Evolutionary conservation across 2,113 vertebrate species (phyloP), one percentile per base, ranked within the genome.

Genomic region (Scalopus aquaticus): DNA sequence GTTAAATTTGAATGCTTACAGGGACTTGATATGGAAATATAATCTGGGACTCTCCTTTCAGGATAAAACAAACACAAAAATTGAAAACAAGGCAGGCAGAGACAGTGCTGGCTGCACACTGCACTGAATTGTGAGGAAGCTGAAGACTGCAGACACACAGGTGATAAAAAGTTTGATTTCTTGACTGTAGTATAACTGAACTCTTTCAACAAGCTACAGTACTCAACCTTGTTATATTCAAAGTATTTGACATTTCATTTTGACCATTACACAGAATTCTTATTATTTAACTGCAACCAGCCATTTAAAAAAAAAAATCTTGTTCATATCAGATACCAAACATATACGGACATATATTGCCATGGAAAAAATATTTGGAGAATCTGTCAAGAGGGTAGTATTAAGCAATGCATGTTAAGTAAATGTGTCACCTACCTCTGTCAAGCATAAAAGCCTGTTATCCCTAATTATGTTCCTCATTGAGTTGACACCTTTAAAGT

Each of bases 1-100:
- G 90, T 73, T 96, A 88, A 96, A 96, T 73, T 95, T 94, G 96
- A 97, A 98, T 94, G 60, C 91, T 97, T 97, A 80, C 56, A 96
- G 76, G 74, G 54, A 89, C 78, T 65, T 91, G 84, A 65, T 90
- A 84, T 96, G 88, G 95, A 97, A 98, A 97, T 81, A 87, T 88
- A 90, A 92, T 88, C 92, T 81, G 85, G 87, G 96, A 90, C 73
- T 94, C 77, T 91, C 82, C 49, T 76, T 87, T 88, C 83, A 97
- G 78, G 95, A 84, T 90, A 76, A 92, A 13, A 93, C 30, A 95
- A 92, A 84, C 20, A 70, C 2, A 79, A 88, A 95, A 67, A 80
- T 91, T 89, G 80, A 49, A 98, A 97, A 95, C 56, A n/a, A 98
- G 83, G 69, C 42, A 81, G 30, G 82, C 26, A 92, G 56, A 96